phyloP scores from a whole-genome alignment of 1,140 invertebrate genomes.

The Eumeta japonica region DNA sequence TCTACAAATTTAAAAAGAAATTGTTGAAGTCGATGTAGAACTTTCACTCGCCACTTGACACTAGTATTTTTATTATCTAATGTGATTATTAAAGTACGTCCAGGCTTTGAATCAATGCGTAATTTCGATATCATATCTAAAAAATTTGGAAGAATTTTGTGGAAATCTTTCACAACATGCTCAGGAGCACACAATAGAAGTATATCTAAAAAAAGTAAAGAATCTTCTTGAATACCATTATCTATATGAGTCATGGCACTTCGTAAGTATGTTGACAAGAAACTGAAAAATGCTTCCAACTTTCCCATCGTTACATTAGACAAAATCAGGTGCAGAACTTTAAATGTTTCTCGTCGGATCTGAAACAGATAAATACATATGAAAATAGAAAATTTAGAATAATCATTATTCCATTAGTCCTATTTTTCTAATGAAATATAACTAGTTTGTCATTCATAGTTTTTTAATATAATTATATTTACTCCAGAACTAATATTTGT shows the following conservation, averaged over 20 bases:
- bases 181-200: slow-evolving; percentile 62
- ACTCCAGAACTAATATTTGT: too few species aligned
- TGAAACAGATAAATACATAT: slow-evolving; percentile 25
- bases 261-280: slow-evolving; percentile 73
- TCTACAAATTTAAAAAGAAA: slow-evolving; percentile 55
- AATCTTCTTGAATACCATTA: slow-evolving; percentile 76
- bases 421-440: too few species aligned
- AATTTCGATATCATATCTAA: slow-evolving; percentile 77
- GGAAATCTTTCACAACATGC: slow-evolving; percentile 64
- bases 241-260: slow-evolving; percentile 88
- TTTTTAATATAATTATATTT: too few species aligned
- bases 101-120: slow-evolving; percentile 61
- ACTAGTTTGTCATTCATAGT: too few species aligned
- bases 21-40: slow-evolving; percentile 63
- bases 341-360: slow-evolving; percentile 67
- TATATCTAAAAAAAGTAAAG: slow-evolving; percentile 73
- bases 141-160: slow-evolving; percentile 73
- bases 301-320: slow-evolving; percentile 52
- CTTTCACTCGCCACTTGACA: slow-evolving; percentile 74
- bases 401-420: neutral
- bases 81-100: slow-evolving; percentile 64
- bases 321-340: slow-evolving; percentile 66
- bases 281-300: slow-evolving; percentile 68
- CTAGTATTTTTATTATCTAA: slow-evolving; percentile 68
- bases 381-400: neutral